Evolutionary conservation across 1,140 invertebrate genomes (phyloP), one percentile per base, ranked within the genome.

Genomic region (Andrena cerasifolii): DNA sequence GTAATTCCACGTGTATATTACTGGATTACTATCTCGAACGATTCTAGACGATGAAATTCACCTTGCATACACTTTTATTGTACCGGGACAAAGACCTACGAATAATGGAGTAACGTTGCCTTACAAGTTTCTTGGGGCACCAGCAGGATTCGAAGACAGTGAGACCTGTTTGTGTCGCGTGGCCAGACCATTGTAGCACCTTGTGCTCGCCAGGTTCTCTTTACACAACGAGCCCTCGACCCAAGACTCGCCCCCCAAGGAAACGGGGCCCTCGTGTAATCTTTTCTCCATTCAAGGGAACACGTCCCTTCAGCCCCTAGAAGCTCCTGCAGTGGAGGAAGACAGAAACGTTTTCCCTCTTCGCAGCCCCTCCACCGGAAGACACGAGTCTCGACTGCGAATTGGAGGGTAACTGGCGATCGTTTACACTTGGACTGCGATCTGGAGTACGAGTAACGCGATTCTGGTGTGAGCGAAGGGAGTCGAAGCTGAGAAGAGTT

Each of bases 161-260:
- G 78, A 65, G 53, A 85, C 83, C 83, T 84, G 83, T 54, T 63
- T 43, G 61, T 76, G 78, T 84, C 78, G 78, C 59, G 78, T 79
- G 78, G 62, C 45, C 45, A 5, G 14, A 4, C 61, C 40, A 75
- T 49, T 79, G 67, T 78, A 83, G 56, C 73, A 84, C 82, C 78
- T 85, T 84, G 72, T 84, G 47, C 75, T 54, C n/a, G 56, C 31
- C 45, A 58, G 54, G 36, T 76, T 85, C 80, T 83, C 72, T 84
- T 83, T 84, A 54, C 62, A 54, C 72, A 40, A 65, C 68, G 73
- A 73, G 40, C 78, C 78, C 56, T 73, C 63, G 33, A 82, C 24
- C 71, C 21, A 43, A 79, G 65, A 49, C 62, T 76, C 67, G 63
- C 51, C 51, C 36, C 18, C 72, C 53, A 53, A 78, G 62, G 36